phyloP scores from a whole-genome alignment of 2,113 vertebrate species.

The Onychostoma macrolepis region DNA sequence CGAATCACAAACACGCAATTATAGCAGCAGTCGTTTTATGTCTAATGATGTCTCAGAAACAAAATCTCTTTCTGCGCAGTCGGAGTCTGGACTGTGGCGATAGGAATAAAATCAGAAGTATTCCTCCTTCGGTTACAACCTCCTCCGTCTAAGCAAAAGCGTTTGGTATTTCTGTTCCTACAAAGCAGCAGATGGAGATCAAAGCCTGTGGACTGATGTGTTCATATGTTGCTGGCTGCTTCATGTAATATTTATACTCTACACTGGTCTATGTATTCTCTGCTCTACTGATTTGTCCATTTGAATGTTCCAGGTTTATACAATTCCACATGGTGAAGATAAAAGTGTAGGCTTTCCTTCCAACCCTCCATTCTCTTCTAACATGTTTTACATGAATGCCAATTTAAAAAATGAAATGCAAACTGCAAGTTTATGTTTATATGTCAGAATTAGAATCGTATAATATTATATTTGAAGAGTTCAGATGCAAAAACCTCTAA shows the following conservation, averaged over 20 bases:
- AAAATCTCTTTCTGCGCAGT: neutral
- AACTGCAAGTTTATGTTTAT: neutral
- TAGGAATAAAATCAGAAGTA: constrained; percentile 13
- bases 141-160: neutral
- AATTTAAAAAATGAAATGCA: neutral
- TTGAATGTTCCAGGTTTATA: constrained; percentile 6
- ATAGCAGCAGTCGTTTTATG: neutral
- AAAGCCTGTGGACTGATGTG: neutral
- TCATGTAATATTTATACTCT: constrained; percentile 29
- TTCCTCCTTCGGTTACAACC: neutral
- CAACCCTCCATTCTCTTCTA: neutral
- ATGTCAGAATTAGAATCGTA: neutral
- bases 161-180: neutral
- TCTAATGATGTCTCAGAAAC: neutral
- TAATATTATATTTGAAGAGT: neutral
- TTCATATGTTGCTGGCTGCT: constrained; percentile 20
- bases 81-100: neutral
- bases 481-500: no score
- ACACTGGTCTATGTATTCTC: neutral
- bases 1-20: neutral
- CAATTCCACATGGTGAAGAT: neutral
- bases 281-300: constrained; percentile 3
- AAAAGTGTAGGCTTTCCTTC: neutral
- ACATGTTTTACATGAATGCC: neutral
- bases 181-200: constrained; percentile 36